Conservation (phyloP, 2,113 vertebrate species). For the Sebastes schlegelii region DNA sequence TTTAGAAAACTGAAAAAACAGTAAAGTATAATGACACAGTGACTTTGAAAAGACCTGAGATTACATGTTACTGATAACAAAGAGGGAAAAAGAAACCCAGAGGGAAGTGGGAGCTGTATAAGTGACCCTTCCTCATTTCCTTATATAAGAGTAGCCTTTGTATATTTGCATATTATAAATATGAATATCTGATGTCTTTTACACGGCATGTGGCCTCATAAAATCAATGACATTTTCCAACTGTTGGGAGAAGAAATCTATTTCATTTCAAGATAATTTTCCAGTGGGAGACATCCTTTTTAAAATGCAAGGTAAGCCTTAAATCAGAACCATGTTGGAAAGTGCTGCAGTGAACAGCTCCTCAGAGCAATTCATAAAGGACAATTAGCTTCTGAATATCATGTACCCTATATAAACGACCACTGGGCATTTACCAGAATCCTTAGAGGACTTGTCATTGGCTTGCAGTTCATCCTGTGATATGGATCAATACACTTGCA, state of each 20-base stretch:
- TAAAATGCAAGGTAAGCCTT: constrained; percentile 16
- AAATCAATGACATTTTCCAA: constrained; percentile 24
- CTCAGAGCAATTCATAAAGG: background rate
- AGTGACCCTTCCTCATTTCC: constrained; percentile 39
- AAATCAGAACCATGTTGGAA: background rate
- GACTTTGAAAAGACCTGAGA: constrained; percentile 57
- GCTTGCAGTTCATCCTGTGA: constrained; percentile 20
- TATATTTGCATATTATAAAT: constrained; percentile 44
- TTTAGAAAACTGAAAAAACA: constrained; percentile 51
- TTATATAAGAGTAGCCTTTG: constrained; percentile 1
- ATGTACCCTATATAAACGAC: constrained; percentile 30
- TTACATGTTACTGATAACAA: constrained; percentile 43
- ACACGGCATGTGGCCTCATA: background rate
- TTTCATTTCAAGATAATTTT: constrained; percentile 7
- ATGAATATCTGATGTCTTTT: background rate
- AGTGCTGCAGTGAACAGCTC: background rate
- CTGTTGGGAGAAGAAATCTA: background rate
- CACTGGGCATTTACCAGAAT: background rate
- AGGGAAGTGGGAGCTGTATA: constrained; percentile 20
- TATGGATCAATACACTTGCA: constrained; percentile 32
- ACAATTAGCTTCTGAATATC: constrained; percentile 16
- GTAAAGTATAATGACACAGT: constrained; percentile 42
- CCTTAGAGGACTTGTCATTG: constrained; percentile 20
- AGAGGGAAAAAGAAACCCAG: constrained; percentile 8
- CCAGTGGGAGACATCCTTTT: constrained; percentile 1